These are phyloP conservation scores for Eonycteris spelaea DNA, from an alignment of 2,113 vertebrate genomes.

Conservation along the genomic window DNA sequence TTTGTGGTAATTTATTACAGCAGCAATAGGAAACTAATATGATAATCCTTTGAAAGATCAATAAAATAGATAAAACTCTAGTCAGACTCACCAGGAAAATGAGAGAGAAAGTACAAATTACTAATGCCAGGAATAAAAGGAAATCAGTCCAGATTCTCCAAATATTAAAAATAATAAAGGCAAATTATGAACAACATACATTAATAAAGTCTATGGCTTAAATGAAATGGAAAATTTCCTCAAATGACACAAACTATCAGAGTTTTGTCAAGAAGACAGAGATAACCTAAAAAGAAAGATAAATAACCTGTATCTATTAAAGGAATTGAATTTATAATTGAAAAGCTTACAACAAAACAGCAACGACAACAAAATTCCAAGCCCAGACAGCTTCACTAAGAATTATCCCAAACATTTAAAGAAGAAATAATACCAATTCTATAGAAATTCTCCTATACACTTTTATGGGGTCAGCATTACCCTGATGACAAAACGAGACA, in stretches of 20 bases:
- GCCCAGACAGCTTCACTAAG: background rate
- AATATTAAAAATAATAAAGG: background rate
- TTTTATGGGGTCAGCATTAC: background rate
- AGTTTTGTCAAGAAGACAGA: background rate
- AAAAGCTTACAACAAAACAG: background rate
- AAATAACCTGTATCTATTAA: background rate
- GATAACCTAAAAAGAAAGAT: background rate
- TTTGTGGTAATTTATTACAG: background rate
- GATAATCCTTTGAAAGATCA: background rate
- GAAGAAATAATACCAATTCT: background rate
- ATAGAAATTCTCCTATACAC: background rate
- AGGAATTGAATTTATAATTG: background rate
- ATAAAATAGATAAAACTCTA: background rate
- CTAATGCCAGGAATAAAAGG: background rate
- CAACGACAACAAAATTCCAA: background rate
- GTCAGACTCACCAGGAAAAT: background rate
- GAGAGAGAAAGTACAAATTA: slow-evolving; percentile 1
- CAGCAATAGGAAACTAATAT: background rate
- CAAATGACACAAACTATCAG: background rate
- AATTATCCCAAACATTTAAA: background rate
- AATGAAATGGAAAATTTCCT: background rate
- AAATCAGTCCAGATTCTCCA: background rate
- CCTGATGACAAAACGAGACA: background rate
- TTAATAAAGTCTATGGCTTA: background rate
- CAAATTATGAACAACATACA: background rate